A percentile compares a stretch with the other conserved stretches of the same genome.
Evolutionary conservation across 2,113 vertebrate species (phyloP).

Genomic region (Carassius carassius): DNA sequence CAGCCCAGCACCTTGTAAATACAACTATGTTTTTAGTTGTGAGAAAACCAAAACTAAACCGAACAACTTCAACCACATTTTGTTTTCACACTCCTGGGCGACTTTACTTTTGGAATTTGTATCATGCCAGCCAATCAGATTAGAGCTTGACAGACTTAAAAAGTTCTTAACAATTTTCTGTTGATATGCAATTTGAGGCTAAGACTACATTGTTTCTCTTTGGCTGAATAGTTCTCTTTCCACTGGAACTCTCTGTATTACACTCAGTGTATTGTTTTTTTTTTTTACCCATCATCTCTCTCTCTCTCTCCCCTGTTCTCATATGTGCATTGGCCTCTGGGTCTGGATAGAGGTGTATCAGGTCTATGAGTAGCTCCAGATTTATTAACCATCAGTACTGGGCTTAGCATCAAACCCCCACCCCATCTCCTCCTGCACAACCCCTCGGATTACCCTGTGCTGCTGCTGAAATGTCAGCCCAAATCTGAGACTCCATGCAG

Average conservation of each 20-base stretch:
- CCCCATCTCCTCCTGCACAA: conserved; percentile 98
- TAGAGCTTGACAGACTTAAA: not conserved
- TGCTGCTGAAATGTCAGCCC: conserved; percentile 99
- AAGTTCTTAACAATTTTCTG: not conserved
- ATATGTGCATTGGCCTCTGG: conserved; percentile 81
- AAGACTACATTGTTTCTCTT: not conserved
- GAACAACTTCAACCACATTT: too few relatives aligned
- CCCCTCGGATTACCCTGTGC: conserved; percentile 97
- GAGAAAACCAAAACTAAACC: too few relatives aligned
- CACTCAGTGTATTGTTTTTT: conserved; percentile 61
- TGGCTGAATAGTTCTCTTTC: not conserved
- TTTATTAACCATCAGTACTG: conserved; percentile 99
- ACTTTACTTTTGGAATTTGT: not conserved
- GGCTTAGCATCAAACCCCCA: conserved; percentile 93
- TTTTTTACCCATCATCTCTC: conserved; percentile 26
- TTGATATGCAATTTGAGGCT: not conserved
- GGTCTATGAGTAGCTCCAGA: conserved; percentile 93
- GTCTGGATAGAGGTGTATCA: conserved; percentile 96
- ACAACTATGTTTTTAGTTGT: not conserved
- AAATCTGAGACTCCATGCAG: conserved; percentile 99
- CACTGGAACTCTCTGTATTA: conserved; percentile 41
- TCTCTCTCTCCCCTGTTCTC: conserved; percentile 65
- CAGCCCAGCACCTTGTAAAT: not conserved
- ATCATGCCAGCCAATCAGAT: not conserved
- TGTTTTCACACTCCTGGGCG: too few relatives aligned